Percentiles rank a stretch among this genome's conserved stretches.
Conservation (phyloP, 2,888 invertebrate genomes). For the Encarsia formosa region DNA sequence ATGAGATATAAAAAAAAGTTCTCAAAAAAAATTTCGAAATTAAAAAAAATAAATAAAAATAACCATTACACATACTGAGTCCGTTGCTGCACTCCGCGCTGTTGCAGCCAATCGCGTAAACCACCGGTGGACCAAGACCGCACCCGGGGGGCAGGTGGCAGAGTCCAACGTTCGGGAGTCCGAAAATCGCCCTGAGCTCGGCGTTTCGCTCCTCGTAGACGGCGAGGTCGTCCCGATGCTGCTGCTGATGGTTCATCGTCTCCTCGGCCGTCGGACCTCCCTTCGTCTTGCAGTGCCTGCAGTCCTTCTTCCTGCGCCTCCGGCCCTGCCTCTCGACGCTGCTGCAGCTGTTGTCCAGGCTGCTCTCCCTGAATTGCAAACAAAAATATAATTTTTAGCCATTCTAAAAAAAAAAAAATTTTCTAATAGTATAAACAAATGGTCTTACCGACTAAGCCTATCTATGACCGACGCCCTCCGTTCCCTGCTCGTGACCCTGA, state of each 20-base stretch:
- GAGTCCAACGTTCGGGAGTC: slow-evolving; percentile 5
- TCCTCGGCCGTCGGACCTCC: slow-evolving; percentile 3
- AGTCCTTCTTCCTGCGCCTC: slow-evolving; percentile 45
- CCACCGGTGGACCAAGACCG: slow-evolving; percentile 3
- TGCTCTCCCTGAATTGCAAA: slow-evolving; percentile 6
- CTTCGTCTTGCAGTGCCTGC: slow-evolving; percentile 43
- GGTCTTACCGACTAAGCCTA: slow-evolving; percentile 17
- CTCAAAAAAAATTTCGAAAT: too few species aligned
- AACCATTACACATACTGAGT: slow-evolving; percentile 18
- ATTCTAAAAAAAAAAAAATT: too few species aligned
- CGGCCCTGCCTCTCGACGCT: slow-evolving; percentile 28
- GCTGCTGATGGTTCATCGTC: slow-evolving; percentile 2
- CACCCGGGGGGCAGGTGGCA: slow-evolving; percentile 15
- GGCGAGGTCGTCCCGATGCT: slow-evolving; percentile 6
- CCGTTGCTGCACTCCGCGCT: slow-evolving; percentile 13
- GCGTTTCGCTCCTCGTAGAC: slow-evolving; percentile 17
- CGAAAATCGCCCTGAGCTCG: slow-evolving; percentile 17
- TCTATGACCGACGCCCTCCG: slow-evolving; percentile 22
- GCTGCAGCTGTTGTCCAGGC: slow-evolving; percentile 9
- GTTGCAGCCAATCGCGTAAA: slow-evolving; percentile 27
- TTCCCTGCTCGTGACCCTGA: slow-evolving; percentile 38
- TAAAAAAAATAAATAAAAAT: too few species aligned
- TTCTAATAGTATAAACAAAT: too few species aligned
- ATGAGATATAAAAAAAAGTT: too few species aligned
- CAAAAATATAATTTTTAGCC: too few species aligned